Evolutionary conservation across 2,113 vertebrate species (phyloP), one percentile per base, ranked within the genome.

Genomic region (Phyllostomus hastatus): DNA sequence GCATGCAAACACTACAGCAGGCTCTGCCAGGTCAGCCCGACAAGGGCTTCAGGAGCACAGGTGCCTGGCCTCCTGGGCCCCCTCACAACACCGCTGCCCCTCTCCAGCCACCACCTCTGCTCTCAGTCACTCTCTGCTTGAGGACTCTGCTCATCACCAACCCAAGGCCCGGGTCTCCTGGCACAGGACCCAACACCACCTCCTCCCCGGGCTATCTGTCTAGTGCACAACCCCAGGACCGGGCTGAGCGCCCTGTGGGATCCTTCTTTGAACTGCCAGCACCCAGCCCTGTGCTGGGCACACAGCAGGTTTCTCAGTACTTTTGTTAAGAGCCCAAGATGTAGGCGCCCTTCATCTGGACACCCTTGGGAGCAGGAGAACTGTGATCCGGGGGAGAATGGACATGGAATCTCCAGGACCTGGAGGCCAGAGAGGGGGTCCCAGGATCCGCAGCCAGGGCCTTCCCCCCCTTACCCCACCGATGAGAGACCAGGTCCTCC

Each of bases 41-140:
- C 4, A 7, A 35, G 24, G 90, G 57, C 46, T 10, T 10, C 4
- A 15, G 28, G 31, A 43, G 16, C 16, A 76, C 0, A 12, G 26
- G 35, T 4, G 3, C 1, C 1, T 3, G 8, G 35, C 50, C 75
- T 33, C 59, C 26, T 19, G 0, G n/a, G 43, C 3, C 3, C 50
- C 50, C 84, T 2, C 4, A 33, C 4, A 33, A 28, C 22, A 28
- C 31, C 0, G 12, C 75, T 7, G 31, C 4, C 35, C 70, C 64
- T n/a, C 38, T 90, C 80, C 1, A 10, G 38, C 22, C 14, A 26
- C 78, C 52, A 48, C 57, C 61, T 48, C 59, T 9, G 16, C 9
- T 67, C 76, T 67, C 12, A 9, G 20, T 48, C 41, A 14, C 48
- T 28, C 59, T 22, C 38, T 54, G 41, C 24, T 41, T 54, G 16